Conservation (phyloP, 2,888 invertebrate species). For the Napeogenes sylphis region DNA sequence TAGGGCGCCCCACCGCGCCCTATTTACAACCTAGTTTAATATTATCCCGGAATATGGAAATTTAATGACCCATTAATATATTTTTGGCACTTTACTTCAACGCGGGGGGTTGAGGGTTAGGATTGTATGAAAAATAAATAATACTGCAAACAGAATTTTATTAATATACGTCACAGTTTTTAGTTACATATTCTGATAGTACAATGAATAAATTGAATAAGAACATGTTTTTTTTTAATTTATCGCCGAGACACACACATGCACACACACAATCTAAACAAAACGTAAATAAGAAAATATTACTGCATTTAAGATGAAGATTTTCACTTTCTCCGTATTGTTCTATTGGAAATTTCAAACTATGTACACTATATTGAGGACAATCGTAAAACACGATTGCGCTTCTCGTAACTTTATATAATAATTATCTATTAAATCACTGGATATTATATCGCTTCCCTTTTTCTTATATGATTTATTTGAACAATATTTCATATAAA, state of each 20-base stretch:
- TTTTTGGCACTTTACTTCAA: too few relatives aligned
- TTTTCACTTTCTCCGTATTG: slow-evolving; percentile 19
- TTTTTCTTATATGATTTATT: neutral
- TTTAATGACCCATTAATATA: neutral
- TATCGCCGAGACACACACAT: too few relatives aligned
- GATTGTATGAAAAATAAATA: too few relatives aligned
- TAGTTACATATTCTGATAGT: too few relatives aligned
- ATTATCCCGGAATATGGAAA: slow-evolving; percentile 10
- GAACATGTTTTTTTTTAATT: too few relatives aligned
- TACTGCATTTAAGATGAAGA: neutral
- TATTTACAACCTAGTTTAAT: slow-evolving; percentile 11
- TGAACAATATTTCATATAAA: neutral
- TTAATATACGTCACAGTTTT: too few relatives aligned
- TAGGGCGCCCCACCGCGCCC: slow-evolving; percentile 49
- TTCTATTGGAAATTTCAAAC: slow-evolving; percentile 21
- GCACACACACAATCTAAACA: too few relatives aligned
- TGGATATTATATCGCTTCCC: slow-evolving; percentile 10
- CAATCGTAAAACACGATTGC: slow-evolving; percentile 25
- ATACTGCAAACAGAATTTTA: too few relatives aligned
- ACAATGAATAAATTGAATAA: too few relatives aligned
- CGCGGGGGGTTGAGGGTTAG: too few relatives aligned
- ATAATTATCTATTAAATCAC: slow-evolving; percentile 25
- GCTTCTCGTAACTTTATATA: slow-evolving; percentile 20
- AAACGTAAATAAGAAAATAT: too few relatives aligned
- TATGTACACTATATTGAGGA: slow-evolving; percentile 30